A percentile compares a stretch with the other conserved stretches of the same genome.
phyloP scores from a whole-genome alignment of 2,113 vertebrate genomes.

The Melanotaenia duboulayi region DNA sequence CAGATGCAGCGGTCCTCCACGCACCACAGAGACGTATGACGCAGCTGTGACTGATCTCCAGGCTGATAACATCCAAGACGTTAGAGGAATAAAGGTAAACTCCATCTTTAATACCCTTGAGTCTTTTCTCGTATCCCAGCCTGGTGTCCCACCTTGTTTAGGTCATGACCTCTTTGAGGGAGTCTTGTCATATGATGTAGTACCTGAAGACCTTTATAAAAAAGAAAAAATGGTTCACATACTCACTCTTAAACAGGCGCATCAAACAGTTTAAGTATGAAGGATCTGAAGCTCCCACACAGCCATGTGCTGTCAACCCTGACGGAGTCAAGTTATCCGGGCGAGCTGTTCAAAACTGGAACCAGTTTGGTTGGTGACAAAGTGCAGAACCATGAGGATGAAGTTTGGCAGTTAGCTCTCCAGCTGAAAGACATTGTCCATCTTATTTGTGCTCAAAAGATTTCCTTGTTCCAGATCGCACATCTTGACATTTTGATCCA shows the following conservation, averaged over 20 bases:
- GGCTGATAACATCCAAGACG: neutral
- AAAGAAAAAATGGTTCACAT: constrained; percentile 27
- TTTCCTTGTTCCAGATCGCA: constrained; percentile 30
- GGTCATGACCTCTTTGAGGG: constrained; percentile 25
- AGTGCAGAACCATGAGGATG: neutral
- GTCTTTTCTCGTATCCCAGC: constrained; percentile 6
- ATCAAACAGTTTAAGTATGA: neutral
- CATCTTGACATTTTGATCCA: constrained; percentile 56
- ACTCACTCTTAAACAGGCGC: constrained; percentile 7
- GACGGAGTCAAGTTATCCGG: constrained; percentile 25
- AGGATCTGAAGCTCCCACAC: constrained; percentile 25
- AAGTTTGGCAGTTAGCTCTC: constrained; percentile 40
- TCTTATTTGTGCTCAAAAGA: constrained; percentile 48
- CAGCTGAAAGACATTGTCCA: too few relatives aligned
- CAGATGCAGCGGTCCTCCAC: constrained; percentile 20
- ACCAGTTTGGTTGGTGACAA: constrained; percentile 18
- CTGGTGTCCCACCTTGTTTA: neutral
- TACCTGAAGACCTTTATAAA: constrained; percentile 31
- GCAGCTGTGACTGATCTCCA: neutral
- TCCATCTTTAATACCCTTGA: constrained; percentile 4
- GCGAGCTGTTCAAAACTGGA: constrained; percentile 37
- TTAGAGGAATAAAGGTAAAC: too few relatives aligned
- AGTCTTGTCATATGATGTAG: constrained; percentile 23
- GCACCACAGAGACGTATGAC: neutral
- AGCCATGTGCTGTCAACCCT: constrained; percentile 18